Evolutionary conservation across 2,797 vertebrate species (phyloP), one percentile per base, ranked within the genome.

Genomic region (Danionella dracula): DNA sequence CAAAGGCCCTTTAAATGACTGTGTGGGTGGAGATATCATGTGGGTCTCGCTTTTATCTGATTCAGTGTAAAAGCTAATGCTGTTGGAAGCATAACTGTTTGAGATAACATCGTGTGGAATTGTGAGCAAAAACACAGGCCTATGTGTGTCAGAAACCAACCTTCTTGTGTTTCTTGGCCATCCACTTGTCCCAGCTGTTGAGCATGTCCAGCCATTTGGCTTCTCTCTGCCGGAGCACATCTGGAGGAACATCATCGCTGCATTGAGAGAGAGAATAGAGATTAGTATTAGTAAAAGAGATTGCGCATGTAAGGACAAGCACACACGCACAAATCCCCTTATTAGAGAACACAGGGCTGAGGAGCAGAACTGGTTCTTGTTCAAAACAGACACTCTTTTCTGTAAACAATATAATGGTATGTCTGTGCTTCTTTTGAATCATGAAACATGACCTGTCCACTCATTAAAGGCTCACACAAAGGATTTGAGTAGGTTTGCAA

Each of bases 171-270:
- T 91, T 97, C 78, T 98, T 99, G 72, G 93, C 92, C 96, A 98
- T 98, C 96, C 96, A 98, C 66, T 96, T 98, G 88, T 98, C 96
- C 96, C 96, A 99, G 86, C 82, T 95, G 89, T 92, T 93, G 29
- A 99, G 92, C 96, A 99, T 99, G 46, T 99, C 96, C 82, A 99
- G 88, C 96, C 96, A 99, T 68, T 99, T 99, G 42, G 85, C 88
- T 77, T 99, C 96, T 13, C 96, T 88, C 72, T 97, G 92, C 76
- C 96, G 89, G 54, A 99, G 82, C 68, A 98, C 94, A 16, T 93
- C 93, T 44, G 80, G 78, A 4, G 96, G 92, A 15, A 98, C 71
- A 66, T 92, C 90, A 76, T 92, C 92, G 46, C 87, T 79, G 54
- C 94, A 96, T 82, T 53, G 31, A 29, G 59, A 2, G 16, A 55